These are phyloP conservation scores for Eurytoma adleriae DNA, from an alignment of 2,888 invertebrate genomes.

Conservation along the genomic window DNA sequence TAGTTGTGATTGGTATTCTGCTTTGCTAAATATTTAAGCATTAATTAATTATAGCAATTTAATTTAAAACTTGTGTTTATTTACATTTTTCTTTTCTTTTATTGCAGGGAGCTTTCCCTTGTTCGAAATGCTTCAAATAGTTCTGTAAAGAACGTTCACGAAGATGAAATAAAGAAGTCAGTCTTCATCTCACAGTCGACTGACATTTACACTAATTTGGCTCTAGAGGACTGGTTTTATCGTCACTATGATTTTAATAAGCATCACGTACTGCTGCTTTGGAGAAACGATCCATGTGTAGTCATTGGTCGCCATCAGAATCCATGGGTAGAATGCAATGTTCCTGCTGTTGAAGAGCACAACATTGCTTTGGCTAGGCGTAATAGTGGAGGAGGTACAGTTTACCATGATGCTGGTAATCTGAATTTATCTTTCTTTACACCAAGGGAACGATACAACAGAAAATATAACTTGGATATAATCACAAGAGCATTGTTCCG, in stretches of 20 bases:
- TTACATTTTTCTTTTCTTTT: neutral
- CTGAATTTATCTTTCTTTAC: constrained; percentile 95
- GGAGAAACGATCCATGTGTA: constrained; percentile 95
- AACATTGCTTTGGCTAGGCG: constrained; percentile 90
- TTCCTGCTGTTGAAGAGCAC: constrained; percentile 81
- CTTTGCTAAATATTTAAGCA: neutral
- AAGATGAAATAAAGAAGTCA: constrained; percentile 84
- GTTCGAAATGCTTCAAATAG: constrained; percentile 30
- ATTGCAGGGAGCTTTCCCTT: constrained; percentile 34
- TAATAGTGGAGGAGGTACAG: constrained; percentile 97
- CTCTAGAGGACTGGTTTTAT: constrained; percentile 97
- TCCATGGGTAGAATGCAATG: constrained; percentile 94
- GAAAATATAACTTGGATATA: constrained; percentile 91
- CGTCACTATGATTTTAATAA: constrained; percentile 89
- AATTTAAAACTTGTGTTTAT: neutral
- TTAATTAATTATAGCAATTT: neutral
- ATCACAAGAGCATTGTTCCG: constrained; percentile 89
- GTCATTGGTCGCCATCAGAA: constrained; percentile 98
- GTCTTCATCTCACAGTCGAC: constrained; percentile 95
- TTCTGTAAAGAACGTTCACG: constrained; percentile 63
- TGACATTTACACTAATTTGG: constrained; percentile 94
- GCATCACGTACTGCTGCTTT: constrained; percentile 91
- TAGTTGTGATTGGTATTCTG: neutral
- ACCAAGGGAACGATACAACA: constrained; percentile 87
- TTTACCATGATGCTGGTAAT: constrained; percentile 97